phyloP scores from a whole-genome alignment of 2,797 vertebrate genomes.

The Bucorvus abyssinicus region DNA sequence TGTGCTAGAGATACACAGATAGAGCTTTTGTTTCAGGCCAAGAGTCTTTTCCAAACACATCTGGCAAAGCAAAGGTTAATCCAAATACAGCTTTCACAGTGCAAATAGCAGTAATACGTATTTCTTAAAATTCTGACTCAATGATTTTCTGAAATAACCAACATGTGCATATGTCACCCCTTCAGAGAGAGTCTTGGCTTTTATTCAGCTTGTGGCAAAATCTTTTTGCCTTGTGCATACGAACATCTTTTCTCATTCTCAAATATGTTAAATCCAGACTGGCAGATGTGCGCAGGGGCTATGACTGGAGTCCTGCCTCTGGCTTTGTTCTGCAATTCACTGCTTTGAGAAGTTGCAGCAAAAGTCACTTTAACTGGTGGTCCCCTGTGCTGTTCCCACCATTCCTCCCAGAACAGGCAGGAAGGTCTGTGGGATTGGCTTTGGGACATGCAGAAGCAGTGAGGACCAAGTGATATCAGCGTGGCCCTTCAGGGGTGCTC shows the following conservation, averaged over 20 bases:
- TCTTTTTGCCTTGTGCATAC: not conserved
- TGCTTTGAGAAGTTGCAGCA: not conserved
- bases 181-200: not conserved
- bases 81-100: not conserved
- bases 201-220: not conserved
- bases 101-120: not conserved
- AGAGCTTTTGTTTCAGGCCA: not conserved
- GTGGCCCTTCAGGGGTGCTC: not conserved
- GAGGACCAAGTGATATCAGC: not conserved
- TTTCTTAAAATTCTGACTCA: not conserved
- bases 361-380: not conserved
- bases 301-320: not conserved
- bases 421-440: not conserved
- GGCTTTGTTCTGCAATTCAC: not conserved
- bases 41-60: not conserved
- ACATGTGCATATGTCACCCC: not conserved
- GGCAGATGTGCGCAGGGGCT: not conserved
- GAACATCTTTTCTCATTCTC: not conserved
- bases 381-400: not conserved
- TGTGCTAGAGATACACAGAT: not conserved
- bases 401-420: not conserved
- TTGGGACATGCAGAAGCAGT: not conserved
- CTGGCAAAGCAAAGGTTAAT: not conserved
- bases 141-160: not conserved
- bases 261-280: not conserved